phyloP scores from a whole-genome alignment of 1,140 invertebrate genomes.

The Eubasilissa regina region DNA sequence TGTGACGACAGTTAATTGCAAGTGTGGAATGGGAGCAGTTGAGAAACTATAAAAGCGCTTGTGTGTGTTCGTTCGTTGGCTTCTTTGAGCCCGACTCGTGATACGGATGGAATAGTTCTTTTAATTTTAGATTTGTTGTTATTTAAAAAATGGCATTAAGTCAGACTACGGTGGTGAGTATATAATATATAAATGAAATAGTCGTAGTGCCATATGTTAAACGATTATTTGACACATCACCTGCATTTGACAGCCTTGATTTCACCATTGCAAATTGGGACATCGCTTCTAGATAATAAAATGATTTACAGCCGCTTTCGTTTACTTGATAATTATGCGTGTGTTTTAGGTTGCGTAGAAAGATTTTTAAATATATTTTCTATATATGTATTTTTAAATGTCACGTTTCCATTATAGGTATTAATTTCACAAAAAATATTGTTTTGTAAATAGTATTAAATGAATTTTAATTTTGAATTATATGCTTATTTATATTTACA shows the following conservation, averaged over 20 bases:
- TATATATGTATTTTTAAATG: too few relatives aligned
- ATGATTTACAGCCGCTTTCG: conserved; percentile 16
- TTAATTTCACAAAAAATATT: too few relatives aligned
- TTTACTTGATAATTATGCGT: neutral
- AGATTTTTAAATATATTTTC: conserved; percentile 6
- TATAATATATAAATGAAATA: conserved; percentile 17
- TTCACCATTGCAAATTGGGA: conserved; percentile 41
- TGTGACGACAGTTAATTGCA: conserved; percentile 42
- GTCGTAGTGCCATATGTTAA: conserved; percentile 32
- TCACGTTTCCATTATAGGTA: too few relatives aligned
- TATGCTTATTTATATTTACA: too few relatives aligned
- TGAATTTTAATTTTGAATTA: too few relatives aligned
- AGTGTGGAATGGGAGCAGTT: conserved; percentile 62
- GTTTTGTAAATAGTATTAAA: too few relatives aligned
- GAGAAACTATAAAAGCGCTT: conserved; percentile 68
- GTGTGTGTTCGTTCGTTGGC: conserved; percentile 52
- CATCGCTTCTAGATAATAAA: conserved; percentile 8
- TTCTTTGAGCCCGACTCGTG: conserved; percentile 48
- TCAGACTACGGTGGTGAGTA: conserved; percentile 74
- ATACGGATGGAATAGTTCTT: conserved; percentile 34
- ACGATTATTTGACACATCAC: conserved; percentile 46
- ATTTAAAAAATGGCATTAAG: conserved; percentile 69
- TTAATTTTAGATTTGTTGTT: conserved; percentile 41
- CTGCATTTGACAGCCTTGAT: conserved; percentile 50
- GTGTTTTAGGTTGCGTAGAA: neutral